phyloP scores from a whole-genome alignment of 2,113 vertebrate genomes.

The Butastur rufipennis region DNA sequence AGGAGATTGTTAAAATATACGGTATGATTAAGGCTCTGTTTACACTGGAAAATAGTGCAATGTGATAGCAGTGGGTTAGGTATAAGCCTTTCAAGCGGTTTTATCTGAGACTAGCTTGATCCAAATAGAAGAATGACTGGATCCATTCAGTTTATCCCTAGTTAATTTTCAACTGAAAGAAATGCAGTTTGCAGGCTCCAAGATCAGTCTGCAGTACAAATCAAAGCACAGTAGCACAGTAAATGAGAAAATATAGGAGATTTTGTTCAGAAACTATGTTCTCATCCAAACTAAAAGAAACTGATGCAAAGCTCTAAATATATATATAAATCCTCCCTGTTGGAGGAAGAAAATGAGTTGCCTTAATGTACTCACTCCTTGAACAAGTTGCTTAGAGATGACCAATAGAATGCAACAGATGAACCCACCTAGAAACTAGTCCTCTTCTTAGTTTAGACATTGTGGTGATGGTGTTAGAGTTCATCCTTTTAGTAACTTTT shows the following conservation, averaged over 20 bases:
- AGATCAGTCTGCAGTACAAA: neutral
- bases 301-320: neutral
- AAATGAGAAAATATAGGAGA: neutral
- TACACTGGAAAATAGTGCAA: neutral
- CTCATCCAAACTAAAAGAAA: neutral
- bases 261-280: neutral
- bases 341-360: neutral
- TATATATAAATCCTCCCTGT: neutral
- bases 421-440: neutral
- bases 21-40: neutral
- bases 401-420: neutral
- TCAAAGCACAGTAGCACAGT: neutral
- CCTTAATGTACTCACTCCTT: neutral
- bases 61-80: neutral
- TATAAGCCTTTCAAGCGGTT: neutral
- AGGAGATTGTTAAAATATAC: neutral
- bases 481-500: neutral
- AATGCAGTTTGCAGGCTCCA: neutral
- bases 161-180: neutral
- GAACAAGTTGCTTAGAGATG: neutral
- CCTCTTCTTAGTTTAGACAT: neutral
- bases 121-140: neutral
- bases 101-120: neutral
- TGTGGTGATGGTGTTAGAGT: neutral
- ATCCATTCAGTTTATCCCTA: neutral